These are phyloP conservation scores for Eupithecia subfuscata DNA, from an alignment of 2,888 invertebrate genomes.

Conservation along the genomic window DNA sequence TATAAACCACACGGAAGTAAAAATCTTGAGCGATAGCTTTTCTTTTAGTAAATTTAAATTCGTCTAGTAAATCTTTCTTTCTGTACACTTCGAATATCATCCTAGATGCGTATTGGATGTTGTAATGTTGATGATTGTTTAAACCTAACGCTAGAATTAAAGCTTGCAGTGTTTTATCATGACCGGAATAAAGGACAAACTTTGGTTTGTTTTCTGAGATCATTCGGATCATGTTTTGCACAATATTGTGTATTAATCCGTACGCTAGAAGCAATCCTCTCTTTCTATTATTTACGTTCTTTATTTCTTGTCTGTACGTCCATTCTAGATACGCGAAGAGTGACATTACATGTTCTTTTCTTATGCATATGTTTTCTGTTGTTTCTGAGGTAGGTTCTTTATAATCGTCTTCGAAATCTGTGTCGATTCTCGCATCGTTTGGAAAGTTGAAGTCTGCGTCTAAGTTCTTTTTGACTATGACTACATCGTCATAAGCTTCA, in stretches of 20 bases:
- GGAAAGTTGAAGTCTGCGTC: conserved; percentile 82
- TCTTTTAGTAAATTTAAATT: conserved; percentile 81
- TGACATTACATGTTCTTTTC: conserved; percentile 89
- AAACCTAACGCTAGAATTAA: conserved; percentile 92
- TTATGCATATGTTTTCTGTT: conserved; percentile 84
- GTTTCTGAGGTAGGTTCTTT: conserved; percentile 70
- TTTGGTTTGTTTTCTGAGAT: conserved; percentile 90
- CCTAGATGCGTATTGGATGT: conserved; percentile 94
- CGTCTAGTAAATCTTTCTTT: conserved; percentile 80
- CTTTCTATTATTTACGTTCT: conserved; percentile 85
- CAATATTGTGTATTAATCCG: conserved; percentile 92
- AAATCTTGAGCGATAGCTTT: conserved; percentile 87
- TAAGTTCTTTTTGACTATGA: conserved; percentile 78
- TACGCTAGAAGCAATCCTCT: conserved; percentile 90
- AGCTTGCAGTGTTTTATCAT: conserved; percentile 95
- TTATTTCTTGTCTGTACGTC: conserved; percentile 87
- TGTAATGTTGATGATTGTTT: conserved; percentile 84
- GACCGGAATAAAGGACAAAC: conserved; percentile 93
- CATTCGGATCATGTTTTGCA: conserved; percentile 91
- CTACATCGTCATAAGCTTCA: conserved; percentile 78
- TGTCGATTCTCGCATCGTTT: conserved; percentile 74
- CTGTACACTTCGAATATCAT: conserved; percentile 95
- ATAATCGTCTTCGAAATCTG: conserved; percentile 78
- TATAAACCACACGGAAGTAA: conserved; percentile 92
- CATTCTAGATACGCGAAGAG: conserved; percentile 93